Evolutionary conservation across 92 coral and sea anemone species (phyloP), one percentile per base, ranked within the genome.

Genomic region (Porites divaricata): DNA sequence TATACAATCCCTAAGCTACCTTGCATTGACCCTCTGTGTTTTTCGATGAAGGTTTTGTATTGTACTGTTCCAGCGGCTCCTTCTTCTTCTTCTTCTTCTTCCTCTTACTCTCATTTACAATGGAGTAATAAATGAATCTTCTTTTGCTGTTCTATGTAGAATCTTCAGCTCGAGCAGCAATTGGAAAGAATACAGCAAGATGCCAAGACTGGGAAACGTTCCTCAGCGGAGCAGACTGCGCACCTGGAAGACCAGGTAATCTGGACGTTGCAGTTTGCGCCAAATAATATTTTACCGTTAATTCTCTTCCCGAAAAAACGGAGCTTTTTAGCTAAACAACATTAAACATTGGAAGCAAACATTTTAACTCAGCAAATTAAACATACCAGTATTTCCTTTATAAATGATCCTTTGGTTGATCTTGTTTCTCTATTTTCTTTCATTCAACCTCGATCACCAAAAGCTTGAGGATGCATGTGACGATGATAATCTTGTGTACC

Each of bases 141-240:
- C 4, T 54, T 54, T 54, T 11, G 16, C 59, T 11, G 59, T 54
- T 50, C 51, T 4, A 74, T 59, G 21, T 62, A 96, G 99, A 96
- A 95, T 75, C 83, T 77, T 16, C 91, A 95, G 45, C 92, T 96
- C 52, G 99, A 96, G 85, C 91, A 90, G 83, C 97, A 91, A 63
- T 85, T 96, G 48, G 89, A 85, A 68, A 87, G 86, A 21, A 85
- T 91, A 9, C 90, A 93, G 20, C 92, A 83, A 70, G 88, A 93
- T 70, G 79, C 92, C 54, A 78, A 76, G 25, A 81, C 94, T 70
- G 95, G 95, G 75, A 93, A 93, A 69, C 85, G 88, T 63, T 90
- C 87, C 25, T 92, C 94, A 48, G 95, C 89, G 25, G 95, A 87
- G 63, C 94, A 94, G 79, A 87, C 86, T 25, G 86, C 93, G 28